Evolutionary conservation across 2,113 vertebrate genomes (phyloP).

Genomic region (Phalacrocorax aristotelis): DNA sequence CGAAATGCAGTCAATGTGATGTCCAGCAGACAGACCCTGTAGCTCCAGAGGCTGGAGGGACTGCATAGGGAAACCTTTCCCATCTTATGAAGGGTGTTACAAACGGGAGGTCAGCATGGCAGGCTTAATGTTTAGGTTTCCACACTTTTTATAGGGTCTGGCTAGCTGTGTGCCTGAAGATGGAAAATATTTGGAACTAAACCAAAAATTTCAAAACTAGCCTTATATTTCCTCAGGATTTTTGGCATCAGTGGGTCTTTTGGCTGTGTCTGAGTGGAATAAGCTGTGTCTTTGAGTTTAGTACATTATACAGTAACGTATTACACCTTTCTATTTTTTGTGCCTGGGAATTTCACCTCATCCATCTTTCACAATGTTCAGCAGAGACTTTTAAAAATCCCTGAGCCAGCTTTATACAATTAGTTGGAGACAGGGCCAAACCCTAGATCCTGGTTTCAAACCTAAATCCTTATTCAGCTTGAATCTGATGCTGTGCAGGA

Average conservation of each 20-base stretch:
- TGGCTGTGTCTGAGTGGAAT: slow-evolving; percentile 58
- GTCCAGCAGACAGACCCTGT: background rate
- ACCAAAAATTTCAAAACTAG: slow-evolving; percentile 53
- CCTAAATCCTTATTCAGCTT: background rate
- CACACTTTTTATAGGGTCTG: slow-evolving; percentile 40
- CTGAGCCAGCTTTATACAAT: slow-evolving; percentile 31
- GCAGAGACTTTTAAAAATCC: slow-evolving; percentile 54
- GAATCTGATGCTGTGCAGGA: background rate
- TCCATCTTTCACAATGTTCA: slow-evolving; percentile 56
- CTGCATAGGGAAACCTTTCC: background rate
- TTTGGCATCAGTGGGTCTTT: slow-evolving; percentile 43
- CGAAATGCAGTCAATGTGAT: background rate
- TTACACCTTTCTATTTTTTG: slow-evolving; percentile 39
- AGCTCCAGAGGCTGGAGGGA: background rate
- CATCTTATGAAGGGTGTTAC: slow-evolving; percentile 6
- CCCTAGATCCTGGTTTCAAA: slow-evolving; percentile 35
- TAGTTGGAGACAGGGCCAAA: slow-evolving; percentile 20
- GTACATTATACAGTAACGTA: slow-evolving; percentile 57
- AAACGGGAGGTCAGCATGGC: slow-evolving; percentile 20
- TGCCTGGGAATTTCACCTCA: slow-evolving; percentile 63
- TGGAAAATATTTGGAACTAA: slow-evolving; percentile 60
- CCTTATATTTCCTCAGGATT: slow-evolving; percentile 49
- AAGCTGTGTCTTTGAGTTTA: slow-evolving; percentile 52
- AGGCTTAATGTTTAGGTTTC: slow-evolving; percentile 46
- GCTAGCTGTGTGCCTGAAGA: slow-evolving; percentile 40